These are phyloP conservation scores for Ctenopoma multispine DNA, from an alignment of 2,797 vertebrate genomes.

Conservation along the genomic window DNA sequence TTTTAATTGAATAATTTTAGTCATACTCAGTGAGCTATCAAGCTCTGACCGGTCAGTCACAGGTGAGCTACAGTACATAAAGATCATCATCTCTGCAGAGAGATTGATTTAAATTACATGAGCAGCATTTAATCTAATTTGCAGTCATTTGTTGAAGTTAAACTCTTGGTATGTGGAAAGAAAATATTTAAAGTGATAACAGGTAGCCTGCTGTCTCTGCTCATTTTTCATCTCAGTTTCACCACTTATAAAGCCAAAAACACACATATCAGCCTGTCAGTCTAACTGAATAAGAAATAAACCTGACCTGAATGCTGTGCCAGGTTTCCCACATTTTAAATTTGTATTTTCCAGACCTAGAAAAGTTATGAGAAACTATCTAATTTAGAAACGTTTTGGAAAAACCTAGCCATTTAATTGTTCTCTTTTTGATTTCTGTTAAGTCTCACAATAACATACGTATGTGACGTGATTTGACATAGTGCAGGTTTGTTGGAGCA, in stretches of 20 bases:
- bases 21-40: constrained; percentile 33
- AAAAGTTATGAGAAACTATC: constrained; percentile 28
- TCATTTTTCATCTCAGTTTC: constrained; percentile 81
- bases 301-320: constrained; percentile 40
- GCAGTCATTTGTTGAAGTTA: constrained; percentile 84
- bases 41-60: constrained; percentile 49
- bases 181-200: constrained; percentile 89
- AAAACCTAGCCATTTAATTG: constrained; percentile 25
- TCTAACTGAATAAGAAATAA: constrained; percentile 60
- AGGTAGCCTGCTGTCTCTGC: constrained; percentile 80
- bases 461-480: constrained; percentile 17
- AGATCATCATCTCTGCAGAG: constrained; percentile 43
- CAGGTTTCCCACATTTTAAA: constrained; percentile 31
- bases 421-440: constrained; percentile 13
- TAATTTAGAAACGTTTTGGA: constrained; percentile 19
- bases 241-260: constrained; percentile 70
- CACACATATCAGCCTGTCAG: constrained; percentile 65
- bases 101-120: constrained; percentile 71
- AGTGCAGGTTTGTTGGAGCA: constrained; percentile 18
- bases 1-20: constrained; percentile 28
- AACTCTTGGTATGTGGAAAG: constrained; percentile 81
- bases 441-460: constrained; percentile 13
- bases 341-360: constrained; percentile 36
- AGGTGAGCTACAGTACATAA: constrained; percentile 28
- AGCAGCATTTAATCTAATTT: constrained; percentile 83